phyloP scores from a whole-genome alignment of 2,888 invertebrate genomes.

The Cephus sareptanus region DNA sequence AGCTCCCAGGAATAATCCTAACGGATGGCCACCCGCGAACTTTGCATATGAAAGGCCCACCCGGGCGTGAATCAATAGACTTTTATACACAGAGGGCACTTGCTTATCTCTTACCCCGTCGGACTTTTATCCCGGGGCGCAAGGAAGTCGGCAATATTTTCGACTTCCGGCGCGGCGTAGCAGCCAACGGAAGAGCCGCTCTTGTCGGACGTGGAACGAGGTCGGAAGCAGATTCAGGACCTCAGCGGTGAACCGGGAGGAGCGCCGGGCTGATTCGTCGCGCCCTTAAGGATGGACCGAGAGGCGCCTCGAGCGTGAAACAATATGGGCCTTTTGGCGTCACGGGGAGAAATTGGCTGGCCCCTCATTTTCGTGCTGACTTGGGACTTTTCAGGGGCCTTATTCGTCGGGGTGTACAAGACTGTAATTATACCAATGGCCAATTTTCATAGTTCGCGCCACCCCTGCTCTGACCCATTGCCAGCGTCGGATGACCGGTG shows the following conservation, averaged over 20 bases:
- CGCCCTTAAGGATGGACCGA: neutral
- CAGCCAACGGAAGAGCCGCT: slow-evolving; percentile 20
- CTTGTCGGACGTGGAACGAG: neutral
- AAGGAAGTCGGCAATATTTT: slow-evolving; percentile 62
- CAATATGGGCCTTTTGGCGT: slow-evolving; percentile 51
- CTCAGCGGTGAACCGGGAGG: neutral
- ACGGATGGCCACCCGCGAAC: slow-evolving; percentile 60
- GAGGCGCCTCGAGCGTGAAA: slow-evolving; percentile 44
- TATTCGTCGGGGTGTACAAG: neutral
- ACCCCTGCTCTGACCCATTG: neutral
- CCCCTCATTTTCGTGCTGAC: slow-evolving; percentile 4
- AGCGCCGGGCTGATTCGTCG: slow-evolving; percentile 10
- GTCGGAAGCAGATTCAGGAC: neutral
- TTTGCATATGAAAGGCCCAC: slow-evolving; percentile 64
- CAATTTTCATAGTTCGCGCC: neutral
- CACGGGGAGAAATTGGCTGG: slow-evolving; percentile 38
- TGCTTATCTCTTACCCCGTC: slow-evolving; percentile 55
- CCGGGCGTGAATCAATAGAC: slow-evolving; percentile 60
- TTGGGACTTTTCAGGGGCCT: slow-evolving; percentile 1
- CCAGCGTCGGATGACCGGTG: neutral
- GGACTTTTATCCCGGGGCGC: slow-evolving; percentile 27
- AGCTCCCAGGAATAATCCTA: slow-evolving; percentile 59
- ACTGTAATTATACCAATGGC: neutral
- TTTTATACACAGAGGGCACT: slow-evolving; percentile 58
- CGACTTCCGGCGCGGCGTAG: slow-evolving; percentile 45